Evolutionary conservation across 2,113 vertebrate genomes (phyloP).

Genomic region (Pteronura brasiliensis): DNA sequence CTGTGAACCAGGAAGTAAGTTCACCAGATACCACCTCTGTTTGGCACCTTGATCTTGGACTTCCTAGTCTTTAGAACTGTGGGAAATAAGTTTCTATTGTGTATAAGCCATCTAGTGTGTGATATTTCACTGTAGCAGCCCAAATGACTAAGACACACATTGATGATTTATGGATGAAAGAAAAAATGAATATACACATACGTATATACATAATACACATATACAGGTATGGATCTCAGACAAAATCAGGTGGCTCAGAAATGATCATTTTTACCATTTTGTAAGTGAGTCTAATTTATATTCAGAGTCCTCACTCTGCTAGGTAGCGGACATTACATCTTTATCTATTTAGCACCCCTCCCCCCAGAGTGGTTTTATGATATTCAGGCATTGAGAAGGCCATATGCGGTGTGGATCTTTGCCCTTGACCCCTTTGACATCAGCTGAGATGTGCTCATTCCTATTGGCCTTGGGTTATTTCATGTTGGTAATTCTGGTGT

Average conservation of each 20-base stretch:
- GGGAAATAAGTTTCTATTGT: not conserved
- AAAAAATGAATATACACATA: no score
- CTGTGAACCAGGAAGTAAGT: not conserved
- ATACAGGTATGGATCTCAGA: not conserved
- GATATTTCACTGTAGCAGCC: not conserved
- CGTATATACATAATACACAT: not conserved
- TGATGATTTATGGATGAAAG: not conserved
- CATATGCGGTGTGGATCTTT: not conserved
- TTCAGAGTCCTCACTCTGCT: not conserved
- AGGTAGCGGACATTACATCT: not conserved
- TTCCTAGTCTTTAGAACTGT: not conserved
- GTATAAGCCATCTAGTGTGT: not conserved
- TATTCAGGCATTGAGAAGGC: not conserved
- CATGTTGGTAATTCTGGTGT: not conserved
- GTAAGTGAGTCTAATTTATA: not conserved
- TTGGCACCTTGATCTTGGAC: not conserved
- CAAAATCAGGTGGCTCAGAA: not conserved
- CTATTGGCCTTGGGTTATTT: not conserved
- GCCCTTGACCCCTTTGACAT: not conserved
- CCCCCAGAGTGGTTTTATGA: not conserved
- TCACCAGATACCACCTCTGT: not conserved
- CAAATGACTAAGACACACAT: not conserved
- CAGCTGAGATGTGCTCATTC: not conserved
- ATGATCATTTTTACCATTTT: not conserved
- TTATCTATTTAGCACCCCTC: not conserved